These are phyloP conservation scores for Cromileptes altivelis DNA, from an alignment of 2,113 vertebrate species.

Conservation along the genomic window DNA sequence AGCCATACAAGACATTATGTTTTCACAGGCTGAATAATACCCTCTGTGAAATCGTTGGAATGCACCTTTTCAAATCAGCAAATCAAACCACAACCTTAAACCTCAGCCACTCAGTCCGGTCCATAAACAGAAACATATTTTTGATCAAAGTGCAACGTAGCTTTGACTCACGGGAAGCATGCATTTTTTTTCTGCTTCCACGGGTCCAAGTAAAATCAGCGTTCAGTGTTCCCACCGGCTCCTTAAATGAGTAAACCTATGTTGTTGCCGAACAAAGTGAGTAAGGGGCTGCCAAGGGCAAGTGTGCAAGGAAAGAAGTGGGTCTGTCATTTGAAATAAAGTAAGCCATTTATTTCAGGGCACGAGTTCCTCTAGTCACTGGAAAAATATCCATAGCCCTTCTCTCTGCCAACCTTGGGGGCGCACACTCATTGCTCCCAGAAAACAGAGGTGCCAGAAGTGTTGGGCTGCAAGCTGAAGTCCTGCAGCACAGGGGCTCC, in stretches of 20 bases:
- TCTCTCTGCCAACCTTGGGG: conserved; percentile 63
- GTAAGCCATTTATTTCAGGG: conserved; percentile 74
- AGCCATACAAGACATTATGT: not conserved
- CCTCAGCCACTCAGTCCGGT: not conserved
- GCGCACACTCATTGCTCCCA: conserved; percentile 63
- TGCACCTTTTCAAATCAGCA: conserved; percentile 2
- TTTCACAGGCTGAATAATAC: not conserved
- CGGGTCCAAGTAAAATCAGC: conserved; percentile 56
- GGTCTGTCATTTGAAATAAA: conserved; percentile 78
- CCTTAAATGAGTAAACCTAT: conserved; percentile 51
- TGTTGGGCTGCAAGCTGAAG: conserved; percentile 38
- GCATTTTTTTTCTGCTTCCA: conserved; percentile 44
- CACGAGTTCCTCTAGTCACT: conserved; percentile 66
- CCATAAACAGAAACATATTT: conserved; percentile 5
- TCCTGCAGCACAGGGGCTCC: conserved; percentile 56
- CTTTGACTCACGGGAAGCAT: conserved; percentile 23
- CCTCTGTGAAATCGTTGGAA: not conserved
- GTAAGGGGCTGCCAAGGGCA: conserved; percentile 50
- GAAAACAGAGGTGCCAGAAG: conserved; percentile 58
- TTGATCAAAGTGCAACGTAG: conserved; percentile 18
- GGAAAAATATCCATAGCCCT: conserved; percentile 70
- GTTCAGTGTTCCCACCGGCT: conserved; percentile 48
- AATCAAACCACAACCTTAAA: conserved; percentile 22
- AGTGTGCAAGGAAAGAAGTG: conserved; percentile 65
- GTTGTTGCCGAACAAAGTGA: conserved; percentile 57